Evolutionary conservation across 2,888 invertebrate genomes (phyloP), one percentile per base, ranked within the genome.

Genomic region (Rutpela maculata): DNA sequence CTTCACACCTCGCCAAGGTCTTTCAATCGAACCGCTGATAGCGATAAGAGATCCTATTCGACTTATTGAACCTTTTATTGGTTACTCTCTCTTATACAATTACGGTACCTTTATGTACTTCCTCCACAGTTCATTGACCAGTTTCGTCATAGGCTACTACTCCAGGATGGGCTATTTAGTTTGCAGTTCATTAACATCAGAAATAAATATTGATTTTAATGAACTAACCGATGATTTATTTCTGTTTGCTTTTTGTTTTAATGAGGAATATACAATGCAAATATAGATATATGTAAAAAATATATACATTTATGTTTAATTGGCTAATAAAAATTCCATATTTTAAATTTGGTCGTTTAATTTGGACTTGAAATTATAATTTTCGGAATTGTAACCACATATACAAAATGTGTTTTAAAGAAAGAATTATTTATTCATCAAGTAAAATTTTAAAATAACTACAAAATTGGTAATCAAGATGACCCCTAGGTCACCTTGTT

Each of bases 1-100:
- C 81, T 82, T 85, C 82, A 83, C 85, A 85, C 84, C 84, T 84
- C 81, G 78, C 78, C 81, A 77, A 79, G 83, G 80, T 76, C 79
- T 80, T 35, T 68, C 65, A 73, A 63, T 66, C 56, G 43, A 65
- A 57, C 73, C 73, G 73, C 57, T 71, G 73, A 73, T 70, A 79
- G 75, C 78, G 79, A 81, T 81, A 81, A 79, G 77, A 78, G 75
- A 77, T 71, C 71, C 57, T 74, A 77, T 67, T 71, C 70, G 65
- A 60, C 35, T 60, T 59, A 70, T 59, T 59, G 35, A 35, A 35
- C 50, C 22, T 56, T 59, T 50, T 60, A 67, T 67, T 67, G 66
- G 74, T 50, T 65, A 19, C 31, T n/a, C 31, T 38, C 26, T 17
- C 35, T 56, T 55, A 67, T 12, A n/a, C 31, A 35, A 57, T 59